phyloP scores from a whole-genome alignment of 2,113 vertebrate genomes.

The Pseudolaguvia tuberculata region DNA sequence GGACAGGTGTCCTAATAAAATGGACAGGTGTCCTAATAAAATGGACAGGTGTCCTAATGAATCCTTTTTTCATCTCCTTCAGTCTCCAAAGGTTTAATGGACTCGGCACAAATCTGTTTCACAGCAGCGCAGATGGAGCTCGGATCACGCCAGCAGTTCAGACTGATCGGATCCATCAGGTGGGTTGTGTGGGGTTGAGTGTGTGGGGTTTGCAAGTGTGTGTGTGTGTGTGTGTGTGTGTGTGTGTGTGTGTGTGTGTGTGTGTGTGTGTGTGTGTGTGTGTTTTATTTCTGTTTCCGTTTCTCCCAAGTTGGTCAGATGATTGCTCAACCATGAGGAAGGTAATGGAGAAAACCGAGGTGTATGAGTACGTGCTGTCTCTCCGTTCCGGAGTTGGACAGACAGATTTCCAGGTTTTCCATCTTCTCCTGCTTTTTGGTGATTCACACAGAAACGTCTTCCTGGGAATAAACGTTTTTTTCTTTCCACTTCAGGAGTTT shows the following conservation, averaged over 20 bases:
- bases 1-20: neutral
- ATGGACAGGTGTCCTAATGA: too few relatives aligned
- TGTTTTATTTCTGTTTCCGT: neutral
- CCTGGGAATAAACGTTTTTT: neutral
- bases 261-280: neutral
- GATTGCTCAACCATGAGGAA: neutral
- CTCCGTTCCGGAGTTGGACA: neutral
- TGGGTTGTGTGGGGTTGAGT: neutral
- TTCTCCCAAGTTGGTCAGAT: neutral
- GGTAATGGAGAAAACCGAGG: neutral
- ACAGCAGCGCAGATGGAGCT: neutral
- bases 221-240: neutral
- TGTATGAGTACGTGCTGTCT: neutral
- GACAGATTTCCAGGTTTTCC: neutral
- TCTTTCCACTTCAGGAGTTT: neutral
- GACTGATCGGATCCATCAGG: neutral
- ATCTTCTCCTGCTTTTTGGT: neutral
- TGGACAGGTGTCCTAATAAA: neutral
- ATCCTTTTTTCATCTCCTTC: neutral
- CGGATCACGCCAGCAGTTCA: neutral
- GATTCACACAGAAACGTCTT: neutral
- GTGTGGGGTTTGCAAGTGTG: too few relatives aligned
- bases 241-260: neutral
- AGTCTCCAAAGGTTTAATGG: neutral
- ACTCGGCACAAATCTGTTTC: neutral